phyloP scores from a whole-genome alignment of 2,888 invertebrate species.

The Lycophotia porphyrea region DNA sequence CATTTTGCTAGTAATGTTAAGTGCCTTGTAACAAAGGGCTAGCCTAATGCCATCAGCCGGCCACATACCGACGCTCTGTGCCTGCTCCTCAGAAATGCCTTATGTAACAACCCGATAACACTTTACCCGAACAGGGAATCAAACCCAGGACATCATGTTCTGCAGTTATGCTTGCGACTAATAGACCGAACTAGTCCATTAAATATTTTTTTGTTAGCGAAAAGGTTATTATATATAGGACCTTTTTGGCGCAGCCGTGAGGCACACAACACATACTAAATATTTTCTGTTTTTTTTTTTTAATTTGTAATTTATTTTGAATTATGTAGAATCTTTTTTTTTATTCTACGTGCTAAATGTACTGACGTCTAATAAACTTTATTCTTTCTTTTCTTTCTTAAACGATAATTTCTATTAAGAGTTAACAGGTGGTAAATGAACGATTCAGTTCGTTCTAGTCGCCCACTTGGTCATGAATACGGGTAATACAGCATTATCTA shows the following conservation, averaged over 20 bases:
- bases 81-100: not conserved
- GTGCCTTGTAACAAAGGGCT: too few species aligned
- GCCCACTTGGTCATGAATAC: conserved; percentile 46
- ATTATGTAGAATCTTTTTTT: too few species aligned
- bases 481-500: conserved; percentile 50
- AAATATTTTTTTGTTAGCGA: conserved; percentile 19
- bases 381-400: too few species aligned
- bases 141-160: not conserved
- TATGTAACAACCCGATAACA: not conserved
- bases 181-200: conserved; percentile 26
- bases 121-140: not conserved
- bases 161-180: not conserved
- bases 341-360: too few species aligned
- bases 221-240: too few species aligned
- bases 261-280: too few species aligned
- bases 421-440: conserved; percentile 50
- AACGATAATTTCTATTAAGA: conserved; percentile 19
- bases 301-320: too few species aligned
- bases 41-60: not conserved
- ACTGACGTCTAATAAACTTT: too few species aligned
- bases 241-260: too few species aligned
- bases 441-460: conserved; percentile 23
- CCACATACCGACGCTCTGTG: not conserved
- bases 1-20: not conserved
- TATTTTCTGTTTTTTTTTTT: too few species aligned